Evolutionary conservation across 2,113 vertebrate genomes (phyloP), one percentile per base, ranked within the genome.

Genomic region (Ranitomeya variabilis): DNA sequence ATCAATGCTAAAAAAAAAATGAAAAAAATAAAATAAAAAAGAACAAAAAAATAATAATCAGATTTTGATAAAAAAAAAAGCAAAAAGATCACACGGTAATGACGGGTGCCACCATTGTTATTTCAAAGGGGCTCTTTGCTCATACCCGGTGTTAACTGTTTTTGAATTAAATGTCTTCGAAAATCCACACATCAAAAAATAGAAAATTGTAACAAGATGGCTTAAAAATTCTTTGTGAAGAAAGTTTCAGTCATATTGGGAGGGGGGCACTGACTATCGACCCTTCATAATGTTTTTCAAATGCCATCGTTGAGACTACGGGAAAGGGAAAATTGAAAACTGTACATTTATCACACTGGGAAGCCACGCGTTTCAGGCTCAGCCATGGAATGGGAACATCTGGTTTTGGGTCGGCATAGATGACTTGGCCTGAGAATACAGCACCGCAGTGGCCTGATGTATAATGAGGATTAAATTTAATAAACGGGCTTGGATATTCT

Each of bases 271-370:
- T 82, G 93, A 94, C 94, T 93, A 19, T 94, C 93, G 81, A 92
- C 90, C 93, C 77, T 95, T 94, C 93, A 92, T 95, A 93, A 94
- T 91, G 94, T 95, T 94, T 95, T 95, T 94, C 93, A 93, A 93
- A 94, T 15, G 90, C 92, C 92, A 93, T 92, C 91, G 93, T 74
- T 91, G 90, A 93, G 7, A 92, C 92, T 94, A 94, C 94, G 94
- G 59, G 95, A 89, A 87, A 45, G 37, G 78, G 55, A 21, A 79
- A 91, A 80, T 90, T 93, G 88, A 92, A 93, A 91, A 88, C 77
- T 88, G 90, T 89, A 84, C 91, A 92, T 89, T 92, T 90, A 92
- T 91, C 90, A 92, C 91, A 93, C 90, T 92, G 90, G 94, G 92
- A 88, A 90, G 91, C 93, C 93, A 93, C 18, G 90, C 91, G 64